phyloP scores from a whole-genome alignment of 2,113 vertebrate genomes.

The Columbina picui region DNA sequence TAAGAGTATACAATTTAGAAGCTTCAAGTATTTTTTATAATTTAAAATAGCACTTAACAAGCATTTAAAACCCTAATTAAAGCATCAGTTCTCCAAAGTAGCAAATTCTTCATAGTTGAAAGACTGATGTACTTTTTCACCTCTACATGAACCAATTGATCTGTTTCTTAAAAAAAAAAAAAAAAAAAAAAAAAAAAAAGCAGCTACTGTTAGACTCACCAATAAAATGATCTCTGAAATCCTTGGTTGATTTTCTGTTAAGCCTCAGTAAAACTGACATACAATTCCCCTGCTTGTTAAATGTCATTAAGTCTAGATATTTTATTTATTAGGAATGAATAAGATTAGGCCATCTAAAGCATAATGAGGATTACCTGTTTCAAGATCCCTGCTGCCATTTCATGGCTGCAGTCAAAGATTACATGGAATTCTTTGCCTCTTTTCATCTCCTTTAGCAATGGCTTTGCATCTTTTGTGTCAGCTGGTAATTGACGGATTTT shows the following conservation, averaged over 20 bases:
- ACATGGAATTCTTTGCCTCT: conserved; percentile 97
- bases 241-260: not conserved
- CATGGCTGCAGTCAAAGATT: conserved; percentile 97
- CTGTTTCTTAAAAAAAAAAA: not conserved
- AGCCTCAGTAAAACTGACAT: not conserved
- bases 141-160: not conserved
- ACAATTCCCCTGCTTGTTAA: not conserved
- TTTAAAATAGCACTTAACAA: not conserved
- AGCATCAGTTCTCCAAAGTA: not conserved
- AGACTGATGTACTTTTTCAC: not conserved
- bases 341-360: not conserved
- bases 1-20: not conserved
- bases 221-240: not conserved
- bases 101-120: not conserved
- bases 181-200: too few relatives aligned
- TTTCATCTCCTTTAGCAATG: conserved; percentile 98
- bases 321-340: not conserved
- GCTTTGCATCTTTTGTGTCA: conserved; percentile 96
- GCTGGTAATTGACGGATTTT: conserved; percentile 96
- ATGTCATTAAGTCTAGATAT: not conserved
- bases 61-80: not conserved
- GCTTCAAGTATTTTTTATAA: not conserved
- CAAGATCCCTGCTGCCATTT: conserved; percentile 97
- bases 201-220: not conserved
- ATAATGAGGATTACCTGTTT: conserved; percentile 86